These are phyloP conservation scores for Oryzias sinensis DNA, from an alignment of 2,797 vertebrate genomes.

Conservation along the genomic window DNA sequence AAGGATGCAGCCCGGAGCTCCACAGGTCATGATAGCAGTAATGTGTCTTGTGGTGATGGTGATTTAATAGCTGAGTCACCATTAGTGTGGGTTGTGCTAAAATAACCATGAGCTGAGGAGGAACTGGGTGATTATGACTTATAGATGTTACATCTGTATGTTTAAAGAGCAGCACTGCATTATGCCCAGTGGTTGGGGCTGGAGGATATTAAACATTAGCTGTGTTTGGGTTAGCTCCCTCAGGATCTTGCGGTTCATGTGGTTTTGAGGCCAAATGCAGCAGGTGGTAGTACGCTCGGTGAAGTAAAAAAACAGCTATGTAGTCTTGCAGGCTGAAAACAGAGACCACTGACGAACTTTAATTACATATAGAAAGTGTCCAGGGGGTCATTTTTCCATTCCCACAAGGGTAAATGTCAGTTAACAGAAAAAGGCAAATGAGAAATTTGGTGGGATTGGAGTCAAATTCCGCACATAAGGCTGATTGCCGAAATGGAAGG, in stretches of 20 bases:
- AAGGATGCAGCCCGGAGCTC: conserved; percentile 52
- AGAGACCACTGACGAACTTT: conserved; percentile 65
- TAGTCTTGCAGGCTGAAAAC: conserved; percentile 66
- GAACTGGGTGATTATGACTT: conserved; percentile 3
- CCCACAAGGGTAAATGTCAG: conserved; percentile 58
- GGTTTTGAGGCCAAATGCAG: conserved; percentile 48
- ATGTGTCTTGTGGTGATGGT: neutral
- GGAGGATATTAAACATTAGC: conserved; percentile 9
- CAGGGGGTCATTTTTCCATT: conserved; percentile 70
- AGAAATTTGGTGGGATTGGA: neutral
- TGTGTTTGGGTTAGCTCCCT: conserved; percentile 26
- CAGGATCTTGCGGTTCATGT: conserved; percentile 22
- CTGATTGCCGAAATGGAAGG: neutral
- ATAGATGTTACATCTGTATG: conserved; percentile 13
- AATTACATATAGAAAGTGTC: conserved; percentile 76
- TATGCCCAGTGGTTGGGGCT: conserved; percentile 1
- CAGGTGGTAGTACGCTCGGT: conserved; percentile 68
- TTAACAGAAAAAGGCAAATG: neutral
- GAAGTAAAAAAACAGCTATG: conserved; percentile 63
- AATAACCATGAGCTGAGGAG: conserved; percentile 2
- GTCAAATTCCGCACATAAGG: neutral
- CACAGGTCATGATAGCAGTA: conserved; percentile 39
- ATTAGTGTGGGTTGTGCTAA: neutral
- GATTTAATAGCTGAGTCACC: conserved; percentile 19
- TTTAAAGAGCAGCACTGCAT: neutral